Percentiles rank a stretch among this genome's conserved stretches.
phyloP scores from a whole-genome alignment of 2,797 vertebrate species.

The Myotis daubentonii region DNA sequence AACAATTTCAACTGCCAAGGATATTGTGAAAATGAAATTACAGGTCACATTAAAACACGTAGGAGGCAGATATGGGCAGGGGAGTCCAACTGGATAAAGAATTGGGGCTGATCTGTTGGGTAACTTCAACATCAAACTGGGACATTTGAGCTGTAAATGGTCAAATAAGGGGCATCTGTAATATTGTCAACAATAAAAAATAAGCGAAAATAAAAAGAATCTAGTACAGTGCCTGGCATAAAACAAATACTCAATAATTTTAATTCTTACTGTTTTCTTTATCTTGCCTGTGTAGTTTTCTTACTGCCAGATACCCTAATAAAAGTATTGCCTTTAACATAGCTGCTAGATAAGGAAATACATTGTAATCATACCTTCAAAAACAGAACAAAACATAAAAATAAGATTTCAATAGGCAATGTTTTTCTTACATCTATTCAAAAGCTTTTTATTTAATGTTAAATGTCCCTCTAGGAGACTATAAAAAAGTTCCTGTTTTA shows the following conservation, averaged over 20 bases:
- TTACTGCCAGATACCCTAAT: neutral
- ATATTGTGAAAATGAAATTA: neutral
- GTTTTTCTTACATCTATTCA: neutral
- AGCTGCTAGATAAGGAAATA: neutral
- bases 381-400: neutral
- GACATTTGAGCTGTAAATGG: too few relatives aligned
- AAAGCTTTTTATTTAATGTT: neutral
- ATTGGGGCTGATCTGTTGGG: rapidly evolving
- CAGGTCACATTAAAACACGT: neutral
- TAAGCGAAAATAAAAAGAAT: too few relatives aligned
- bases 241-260: too few relatives aligned
- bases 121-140: rapidly evolving
- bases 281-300: neutral
- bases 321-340: neutral
- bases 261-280: neutral
- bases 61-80: rapidly evolving
- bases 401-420: neutral
- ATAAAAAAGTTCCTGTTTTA: neutral
- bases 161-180: too few relatives aligned
- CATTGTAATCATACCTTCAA: neutral
- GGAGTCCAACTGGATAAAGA: rapidly evolving
- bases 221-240: too few relatives aligned
- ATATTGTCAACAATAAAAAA: too few relatives aligned
- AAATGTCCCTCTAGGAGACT: neutral
- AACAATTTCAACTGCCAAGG: neutral